Percentiles rank a stretch among this genome's conserved stretches.
Evolutionary conservation across 2,888 invertebrate species (phyloP).

Genomic region (Pterobdella sp.): DNA sequence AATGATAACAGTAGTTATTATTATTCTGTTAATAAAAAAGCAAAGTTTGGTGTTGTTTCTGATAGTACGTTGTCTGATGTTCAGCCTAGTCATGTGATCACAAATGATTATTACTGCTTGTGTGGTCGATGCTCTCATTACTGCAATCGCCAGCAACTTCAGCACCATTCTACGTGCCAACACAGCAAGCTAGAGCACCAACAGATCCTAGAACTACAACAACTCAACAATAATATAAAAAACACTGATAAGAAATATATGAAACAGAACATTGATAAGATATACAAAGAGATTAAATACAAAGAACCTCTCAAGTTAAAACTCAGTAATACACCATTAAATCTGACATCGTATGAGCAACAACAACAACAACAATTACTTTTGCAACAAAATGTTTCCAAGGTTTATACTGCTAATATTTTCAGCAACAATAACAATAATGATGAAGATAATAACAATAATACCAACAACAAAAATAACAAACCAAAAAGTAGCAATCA

Average conservation of each 20-base stretch:
- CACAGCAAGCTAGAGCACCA: background rate
- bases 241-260: background rate
- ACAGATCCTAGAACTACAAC: background rate
- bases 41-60: too few species aligned
- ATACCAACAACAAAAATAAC: too few species aligned
- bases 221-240: background rate
- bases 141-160: background rate
- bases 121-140: too few species aligned
- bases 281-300: background rate
- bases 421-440: background rate
- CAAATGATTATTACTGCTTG: background rate
- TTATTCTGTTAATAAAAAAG: background rate
- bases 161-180: background rate
- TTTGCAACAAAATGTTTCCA: background rate
- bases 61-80: background rate
- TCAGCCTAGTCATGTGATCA: background rate
- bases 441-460: background rate
- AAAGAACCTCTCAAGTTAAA: background rate
- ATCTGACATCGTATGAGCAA: background rate
- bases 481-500: too few species aligned
- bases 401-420: background rate
- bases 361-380: background rate
- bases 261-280: background rate
- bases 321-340: background rate
- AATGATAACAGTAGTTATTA: constrained; percentile 5